Percentiles rank a stretch among this genome's conserved stretches.
Evolutionary conservation across 1,140 invertebrate genomes (phyloP).

Genomic region (Ruditapes philippinarum): DNA sequence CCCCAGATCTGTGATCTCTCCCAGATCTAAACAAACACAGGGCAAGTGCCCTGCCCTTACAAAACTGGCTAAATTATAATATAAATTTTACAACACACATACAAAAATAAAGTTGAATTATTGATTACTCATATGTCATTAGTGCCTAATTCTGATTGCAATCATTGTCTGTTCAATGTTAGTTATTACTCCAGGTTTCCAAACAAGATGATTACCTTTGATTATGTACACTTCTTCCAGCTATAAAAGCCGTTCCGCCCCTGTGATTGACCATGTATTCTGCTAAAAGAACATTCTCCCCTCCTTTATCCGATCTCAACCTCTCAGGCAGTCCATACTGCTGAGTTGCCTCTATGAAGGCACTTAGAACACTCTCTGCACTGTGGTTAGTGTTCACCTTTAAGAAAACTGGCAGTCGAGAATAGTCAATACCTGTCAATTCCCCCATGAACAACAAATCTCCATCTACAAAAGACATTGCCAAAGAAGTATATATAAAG

Average conservation of each 20-base stretch:
- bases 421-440: slow-evolving; percentile 70
- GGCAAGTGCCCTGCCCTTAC: no score
- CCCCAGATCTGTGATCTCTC: no score
- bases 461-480: slow-evolving; percentile 68
- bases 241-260: slow-evolving; percentile 4
- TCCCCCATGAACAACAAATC: slow-evolving; percentile 72
- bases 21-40: no score
- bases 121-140: no score
- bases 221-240: slow-evolving; percentile 32
- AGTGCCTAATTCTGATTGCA: no score
- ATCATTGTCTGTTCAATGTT: no score
- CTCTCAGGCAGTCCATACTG: slow-evolving; percentile 62
- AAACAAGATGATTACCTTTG: no score
- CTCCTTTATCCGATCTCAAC: slow-evolving; percentile 69
- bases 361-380: slow-evolving; percentile 61
- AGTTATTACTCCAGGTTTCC: no score
- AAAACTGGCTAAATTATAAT: no score
- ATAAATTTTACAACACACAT: no score
- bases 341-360: slow-evolving; percentile 65
- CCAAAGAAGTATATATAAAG: neutral
- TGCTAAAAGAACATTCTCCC: slow-evolving; percentile 68
- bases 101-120: no score
- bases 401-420: slow-evolving; percentile 59
- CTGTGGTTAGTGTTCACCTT: slow-evolving; percentile 64
- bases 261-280: slow-evolving; percentile 57